A percentile compares a stretch with the other conserved stretches of the same genome.
phyloP scores from a whole-genome alignment of 2,888 invertebrate species.

The Belgica antarctica region DNA sequence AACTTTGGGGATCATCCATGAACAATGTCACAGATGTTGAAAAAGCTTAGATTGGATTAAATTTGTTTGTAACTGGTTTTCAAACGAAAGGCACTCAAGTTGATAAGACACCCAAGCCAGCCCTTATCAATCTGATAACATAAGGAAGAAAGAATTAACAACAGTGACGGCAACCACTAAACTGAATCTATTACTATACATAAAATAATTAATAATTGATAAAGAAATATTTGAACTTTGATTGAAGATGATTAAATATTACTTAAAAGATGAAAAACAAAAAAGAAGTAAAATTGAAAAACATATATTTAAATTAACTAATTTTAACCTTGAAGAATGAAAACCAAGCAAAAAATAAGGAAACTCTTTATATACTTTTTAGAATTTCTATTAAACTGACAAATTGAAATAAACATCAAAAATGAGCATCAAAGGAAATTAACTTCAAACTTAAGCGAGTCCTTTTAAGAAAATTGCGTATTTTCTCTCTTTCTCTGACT shows the following conservation, averaged over 20 bases:
- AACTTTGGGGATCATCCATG: too few species aligned
- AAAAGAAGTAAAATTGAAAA: neutral
- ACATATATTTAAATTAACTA: conserved; percentile 13
- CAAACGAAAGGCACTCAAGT: too few species aligned
- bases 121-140: too few species aligned
- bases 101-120: too few species aligned
- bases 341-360: conserved; percentile 16
- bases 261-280: neutral
- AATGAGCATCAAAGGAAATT: conserved; percentile 5
- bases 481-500: conserved; percentile 5
- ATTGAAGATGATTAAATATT: conserved; percentile 18
- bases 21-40: too few species aligned
- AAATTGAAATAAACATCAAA: conserved; percentile 26
- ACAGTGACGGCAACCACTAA: neutral
- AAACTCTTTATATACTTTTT: conserved; percentile 27
- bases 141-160: neutral
- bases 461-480: too few species aligned
- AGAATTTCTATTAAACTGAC: conserved; percentile 23
- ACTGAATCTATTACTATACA: conserved; percentile 22
- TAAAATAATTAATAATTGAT: conserved; percentile 24
- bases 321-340: conserved; percentile 25
- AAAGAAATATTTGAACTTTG: conserved; percentile 30
- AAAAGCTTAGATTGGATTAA: too few species aligned
- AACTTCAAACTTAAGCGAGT: neutral
- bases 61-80: too few species aligned